These are phyloP conservation scores for Cremastinae sp. DNA, from an alignment of 2,888 invertebrate species.

Conservation along the genomic window DNA sequence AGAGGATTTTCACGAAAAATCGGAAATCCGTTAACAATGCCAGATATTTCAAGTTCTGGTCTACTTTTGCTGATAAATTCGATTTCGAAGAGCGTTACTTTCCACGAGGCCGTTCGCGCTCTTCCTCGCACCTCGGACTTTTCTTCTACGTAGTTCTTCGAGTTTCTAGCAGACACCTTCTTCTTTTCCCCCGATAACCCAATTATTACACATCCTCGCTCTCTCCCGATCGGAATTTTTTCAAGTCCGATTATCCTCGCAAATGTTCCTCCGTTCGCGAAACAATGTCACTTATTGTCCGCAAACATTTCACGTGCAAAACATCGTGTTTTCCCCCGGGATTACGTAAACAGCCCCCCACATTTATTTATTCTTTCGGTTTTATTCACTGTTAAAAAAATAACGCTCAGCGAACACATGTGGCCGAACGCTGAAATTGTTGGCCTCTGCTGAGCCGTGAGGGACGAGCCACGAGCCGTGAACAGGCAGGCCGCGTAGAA, in stretches of 20 bases:
- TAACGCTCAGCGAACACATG: constrained; percentile 70
- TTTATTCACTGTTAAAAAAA: constrained; percentile 43
- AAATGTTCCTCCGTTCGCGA: constrained; percentile 46
- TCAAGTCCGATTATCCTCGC: constrained; percentile 35
- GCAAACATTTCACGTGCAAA: constrained; percentile 54
- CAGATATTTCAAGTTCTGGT: not conserved
- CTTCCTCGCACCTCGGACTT: not conserved
- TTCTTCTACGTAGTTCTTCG: too few species aligned
- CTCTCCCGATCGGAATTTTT: constrained; percentile 4
- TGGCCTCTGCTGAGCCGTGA: constrained; percentile 64
- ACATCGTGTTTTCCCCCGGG: constrained; percentile 66
- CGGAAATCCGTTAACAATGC: not conserved
- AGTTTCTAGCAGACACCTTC: not conserved
- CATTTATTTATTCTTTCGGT: constrained; percentile 67
- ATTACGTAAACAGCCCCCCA: constrained; percentile 76
- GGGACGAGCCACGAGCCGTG: constrained; percentile 30
- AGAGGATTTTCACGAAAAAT: constrained; percentile 15
- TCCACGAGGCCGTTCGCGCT: not conserved
- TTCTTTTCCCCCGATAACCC: not conserved
- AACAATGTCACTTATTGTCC: constrained; percentile 46
- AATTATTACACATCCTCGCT: constrained; percentile 31
- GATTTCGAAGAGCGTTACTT: not conserved
- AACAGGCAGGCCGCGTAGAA: constrained; percentile 16
- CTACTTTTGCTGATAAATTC: constrained; percentile 7
- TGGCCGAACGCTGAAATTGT: constrained; percentile 72